These are phyloP conservation scores for Orthonychiurus folsomi DNA, from an alignment of 2,888 invertebrate genomes.

Conservation along the genomic window DNA sequence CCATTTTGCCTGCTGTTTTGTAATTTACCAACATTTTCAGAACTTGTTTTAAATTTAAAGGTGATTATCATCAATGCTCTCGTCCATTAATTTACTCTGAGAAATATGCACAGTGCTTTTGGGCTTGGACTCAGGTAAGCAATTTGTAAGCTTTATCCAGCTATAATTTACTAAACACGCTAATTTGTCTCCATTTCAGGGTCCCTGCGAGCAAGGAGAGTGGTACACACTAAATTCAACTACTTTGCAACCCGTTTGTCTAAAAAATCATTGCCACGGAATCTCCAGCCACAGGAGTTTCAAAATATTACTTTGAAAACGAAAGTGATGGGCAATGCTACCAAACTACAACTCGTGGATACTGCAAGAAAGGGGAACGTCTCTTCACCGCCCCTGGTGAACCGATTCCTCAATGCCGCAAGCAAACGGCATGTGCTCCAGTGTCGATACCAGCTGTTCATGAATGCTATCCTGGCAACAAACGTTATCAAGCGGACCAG, in stretches of 20 bases:
- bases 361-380: slow-evolving; percentile 24
- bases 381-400: slow-evolving; percentile 25
- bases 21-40: no score
- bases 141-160: not conserved
- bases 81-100: slow-evolving; percentile 32
- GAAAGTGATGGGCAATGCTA: slow-evolving; percentile 30
- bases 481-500: slow-evolving; percentile 14
- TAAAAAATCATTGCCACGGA: slow-evolving; percentile 25
- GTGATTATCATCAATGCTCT: slow-evolving; percentile 36
- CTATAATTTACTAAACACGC: not conserved
- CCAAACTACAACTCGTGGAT: slow-evolving; percentile 27
- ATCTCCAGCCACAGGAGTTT: slow-evolving; percentile 7
- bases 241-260: slow-evolving; percentile 24
- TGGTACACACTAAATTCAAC: slow-evolving; percentile 32
- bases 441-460: slow-evolving; percentile 27
- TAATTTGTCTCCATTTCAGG: slow-evolving; percentile 16
- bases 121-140: slow-evolving; percentile 36
- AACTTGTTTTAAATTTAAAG: no score
- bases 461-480: slow-evolving; percentile 33
- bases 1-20: no score
- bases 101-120: slow-evolving; percentile 31
- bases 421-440: slow-evolving; percentile 27
- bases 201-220: slow-evolving; percentile 32
- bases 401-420: slow-evolving; percentile 34
- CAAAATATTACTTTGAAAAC: slow-evolving; percentile 25